Evolutionary conservation across 2,797 vertebrate genomes (phyloP), one percentile per base, ranked within the genome.

Genomic region (Hafferia zeledoni): DNA sequence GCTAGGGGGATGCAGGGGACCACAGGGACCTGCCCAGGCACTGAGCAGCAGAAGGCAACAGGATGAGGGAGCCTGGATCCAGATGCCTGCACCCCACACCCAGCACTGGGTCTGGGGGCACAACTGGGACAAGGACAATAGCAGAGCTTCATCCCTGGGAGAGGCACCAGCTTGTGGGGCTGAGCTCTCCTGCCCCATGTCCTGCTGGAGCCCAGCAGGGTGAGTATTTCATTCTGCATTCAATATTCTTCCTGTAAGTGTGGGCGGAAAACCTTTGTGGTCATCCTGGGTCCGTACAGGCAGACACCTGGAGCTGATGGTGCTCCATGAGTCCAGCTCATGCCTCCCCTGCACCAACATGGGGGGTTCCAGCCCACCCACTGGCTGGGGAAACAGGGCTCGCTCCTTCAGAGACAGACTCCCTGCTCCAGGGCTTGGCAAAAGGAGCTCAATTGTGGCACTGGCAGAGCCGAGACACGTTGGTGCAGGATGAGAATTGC

Each of bases 311-410:
- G 55, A 80, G 83, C 43, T 1, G 3, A 12, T 13, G 76, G 28
- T 35, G 39, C 61, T 84, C 70, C 2, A 3, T 6, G 33, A 15
- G 37, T 81, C 56, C 67, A 50, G 57, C 13, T 89, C 64, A 74
- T 5, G 2, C 0, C 1, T 31, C 5, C 31, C 2, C 1, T 5
- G 5, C 53, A 71, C 22, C 1, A 3, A 49, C 3, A 27, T 0
- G 2, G 27, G 14, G 23, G 10, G 24, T 71, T 49, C 37, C 74
- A 93, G 68, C 57, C 55, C 70, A 43, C 27, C 33, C 56, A 68
- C 13, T 1, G 0, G 49, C 59, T 65, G 43, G 28, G 30, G 18
- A 44, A 67, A 61, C 75, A 11, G 3, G 71, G 25, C 43, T 71
- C 41, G 63, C 30, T 1, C 1, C 44, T 63, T 56, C 2, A 5